These are phyloP conservation scores for Brachyhypopomus occidentalis DNA, from an alignment of 2,113 vertebrate species.

Conservation along the genomic window DNA sequence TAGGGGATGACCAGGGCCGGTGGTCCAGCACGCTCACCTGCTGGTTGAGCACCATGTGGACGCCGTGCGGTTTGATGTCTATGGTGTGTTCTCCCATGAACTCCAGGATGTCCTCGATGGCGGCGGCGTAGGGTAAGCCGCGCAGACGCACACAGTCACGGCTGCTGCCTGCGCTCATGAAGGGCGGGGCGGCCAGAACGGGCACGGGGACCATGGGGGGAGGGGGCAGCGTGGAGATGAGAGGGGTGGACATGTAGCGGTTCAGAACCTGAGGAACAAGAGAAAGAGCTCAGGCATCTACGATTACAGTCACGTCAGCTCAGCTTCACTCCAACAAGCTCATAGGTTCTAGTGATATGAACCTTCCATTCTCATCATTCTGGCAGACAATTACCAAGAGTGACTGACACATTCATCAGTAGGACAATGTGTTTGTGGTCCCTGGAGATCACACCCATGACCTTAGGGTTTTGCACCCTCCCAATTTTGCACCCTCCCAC, in stretches of 20 bases:
- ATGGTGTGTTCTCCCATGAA: conserved; percentile 91
- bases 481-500: too few species aligned
- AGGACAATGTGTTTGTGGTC: too few species aligned
- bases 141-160: conserved; percentile 90
- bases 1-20: too few species aligned
- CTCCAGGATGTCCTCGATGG: conserved; percentile 93
- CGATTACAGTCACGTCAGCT: too few species aligned
- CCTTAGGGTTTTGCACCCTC: too few species aligned
- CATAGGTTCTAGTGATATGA: too few species aligned
- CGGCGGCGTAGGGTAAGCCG: conserved; percentile 90
- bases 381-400: too few species aligned
- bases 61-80: conserved; percentile 94
- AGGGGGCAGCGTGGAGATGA: conserved; percentile 87
- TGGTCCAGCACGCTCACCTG: conserved; percentile 76
- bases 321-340: too few species aligned
- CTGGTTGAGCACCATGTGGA: conserved; percentile 98
- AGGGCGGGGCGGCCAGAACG: conserved; percentile 81
- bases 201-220: conserved; percentile 83
- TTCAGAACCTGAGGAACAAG: conserved; percentile 83
- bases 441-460: too few species aligned
- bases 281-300: too few species aligned
- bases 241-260: conserved; percentile 89
- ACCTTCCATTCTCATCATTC: too few species aligned
- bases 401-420: too few species aligned
- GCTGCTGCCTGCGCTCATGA: conserved; percentile 77